Evolutionary conservation across 2,797 vertebrate genomes (phyloP).

Genomic region (Apogon hyalosoma): DNA sequence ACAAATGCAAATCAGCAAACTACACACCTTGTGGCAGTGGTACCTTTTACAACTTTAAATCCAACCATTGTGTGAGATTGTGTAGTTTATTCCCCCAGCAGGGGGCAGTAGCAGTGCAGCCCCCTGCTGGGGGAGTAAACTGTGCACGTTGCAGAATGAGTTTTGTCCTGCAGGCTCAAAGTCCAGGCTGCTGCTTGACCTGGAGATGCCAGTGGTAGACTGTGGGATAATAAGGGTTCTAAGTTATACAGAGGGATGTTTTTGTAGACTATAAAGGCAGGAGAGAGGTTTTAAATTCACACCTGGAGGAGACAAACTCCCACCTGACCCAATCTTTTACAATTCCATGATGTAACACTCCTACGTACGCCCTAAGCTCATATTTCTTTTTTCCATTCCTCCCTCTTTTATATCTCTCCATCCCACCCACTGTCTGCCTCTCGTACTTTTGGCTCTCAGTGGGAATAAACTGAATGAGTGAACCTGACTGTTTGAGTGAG

Average conservation of each 20-base stretch:
- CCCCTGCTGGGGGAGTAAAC: conserved; percentile 16
- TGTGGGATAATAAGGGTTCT: conserved; percentile 46
- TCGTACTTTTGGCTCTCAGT: conserved; percentile 36
- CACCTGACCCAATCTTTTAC: conserved; percentile 58
- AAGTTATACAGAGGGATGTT: conserved; percentile 34
- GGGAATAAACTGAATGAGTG: conserved; percentile 58
- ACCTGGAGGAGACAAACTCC: conserved; percentile 58
- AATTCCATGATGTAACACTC: conserved; percentile 63
- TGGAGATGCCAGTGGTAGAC: conserved; percentile 24
- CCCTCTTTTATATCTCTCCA: conserved; percentile 20
- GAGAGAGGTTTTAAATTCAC: conserved; percentile 49
- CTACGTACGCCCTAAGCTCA: conserved; percentile 52
- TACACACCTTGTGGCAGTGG: too few species aligned
- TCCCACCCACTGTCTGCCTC: conserved; percentile 49
- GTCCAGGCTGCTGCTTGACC: conserved; percentile 43
- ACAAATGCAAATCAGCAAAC: too few species aligned
- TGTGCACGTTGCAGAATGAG: neutral
- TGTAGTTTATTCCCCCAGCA: conserved; percentile 21
- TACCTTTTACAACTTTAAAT: too few species aligned
- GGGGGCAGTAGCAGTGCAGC: conserved; percentile 12
- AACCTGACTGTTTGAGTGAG: conserved; percentile 54
- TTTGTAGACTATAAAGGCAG: conserved; percentile 38
- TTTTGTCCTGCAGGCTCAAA: conserved; percentile 21
- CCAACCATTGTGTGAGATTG: neutral
- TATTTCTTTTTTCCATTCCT: conserved; percentile 37